Percentiles rank a stretch among this genome's conserved stretches.
Conservation (phyloP, 1,140 invertebrate genomes). For the Tyrophagus putrescentiae region DNA sequence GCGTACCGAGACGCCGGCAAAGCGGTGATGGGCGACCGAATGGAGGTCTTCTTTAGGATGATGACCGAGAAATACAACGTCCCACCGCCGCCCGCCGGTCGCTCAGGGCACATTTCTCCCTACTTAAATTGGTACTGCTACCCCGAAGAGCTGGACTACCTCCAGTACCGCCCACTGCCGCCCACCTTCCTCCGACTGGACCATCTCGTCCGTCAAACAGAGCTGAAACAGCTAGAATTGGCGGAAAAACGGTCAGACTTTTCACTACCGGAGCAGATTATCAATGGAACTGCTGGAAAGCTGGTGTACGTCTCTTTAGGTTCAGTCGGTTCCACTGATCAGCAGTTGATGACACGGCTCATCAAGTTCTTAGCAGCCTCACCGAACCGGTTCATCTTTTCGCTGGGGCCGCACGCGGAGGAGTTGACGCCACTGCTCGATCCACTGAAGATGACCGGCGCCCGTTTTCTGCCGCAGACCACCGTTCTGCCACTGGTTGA, state of each 20-base stretch:
- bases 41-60: not conserved
- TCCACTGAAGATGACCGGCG: constrained; percentile 24
- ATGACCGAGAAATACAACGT: not conserved
- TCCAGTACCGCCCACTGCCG: not conserved
- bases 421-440: constrained; percentile 4
- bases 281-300: constrained; percentile 12
- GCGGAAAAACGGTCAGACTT: not conserved
- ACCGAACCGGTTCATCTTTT: constrained; percentile 17
- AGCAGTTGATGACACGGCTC: constrained; percentile 6
- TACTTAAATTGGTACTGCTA: not conserved
- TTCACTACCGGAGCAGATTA: too few species aligned
- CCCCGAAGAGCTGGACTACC: constrained; percentile 5
- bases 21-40: not conserved
- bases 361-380: not conserved
- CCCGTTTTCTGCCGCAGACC: not conserved
- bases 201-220: too few species aligned
- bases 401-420: not conserved
- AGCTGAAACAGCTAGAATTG: too few species aligned
- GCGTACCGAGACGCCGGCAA: not conserved
- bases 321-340: constrained; percentile 25
- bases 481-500: constrained; percentile 19
- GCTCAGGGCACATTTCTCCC: not conserved
- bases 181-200: too few species aligned
- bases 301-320: constrained; percentile 20
- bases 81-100: not conserved